Evolutionary conservation across 2,888 invertebrate genomes (phyloP).

Genomic region (Diarsia mendica): DNA sequence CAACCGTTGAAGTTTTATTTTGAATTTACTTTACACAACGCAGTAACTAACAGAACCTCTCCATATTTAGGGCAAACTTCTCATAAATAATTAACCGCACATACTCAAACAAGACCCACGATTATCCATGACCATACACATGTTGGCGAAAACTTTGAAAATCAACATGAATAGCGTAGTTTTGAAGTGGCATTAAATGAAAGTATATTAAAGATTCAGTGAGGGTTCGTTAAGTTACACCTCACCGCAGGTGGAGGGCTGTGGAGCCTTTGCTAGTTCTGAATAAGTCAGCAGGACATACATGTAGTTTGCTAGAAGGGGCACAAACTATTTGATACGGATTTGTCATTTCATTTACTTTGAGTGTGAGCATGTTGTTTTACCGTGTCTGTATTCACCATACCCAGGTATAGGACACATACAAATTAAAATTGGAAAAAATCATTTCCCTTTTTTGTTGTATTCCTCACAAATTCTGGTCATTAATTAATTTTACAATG

Average conservation of each 20-base stretch:
- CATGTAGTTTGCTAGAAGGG: slow-evolving; percentile 67
- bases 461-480: too few species aligned
- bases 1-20: not conserved
- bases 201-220: slow-evolving; percentile 89
- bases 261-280: slow-evolving; percentile 81
- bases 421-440: too few species aligned
- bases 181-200: slow-evolving; percentile 87
- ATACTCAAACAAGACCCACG: slow-evolving; percentile 47
- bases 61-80: slow-evolving; percentile 13
- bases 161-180: slow-evolving; percentile 79
- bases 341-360: not conserved
- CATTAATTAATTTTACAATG: too few species aligned
- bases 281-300: slow-evolving; percentile 84
- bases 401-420: too few species aligned
- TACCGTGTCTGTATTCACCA: too few species aligned
- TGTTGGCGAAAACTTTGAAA: slow-evolving; percentile 73
- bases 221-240: slow-evolving; percentile 89
- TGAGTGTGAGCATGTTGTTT: not conserved
- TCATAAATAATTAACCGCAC: slow-evolving; percentile 49
- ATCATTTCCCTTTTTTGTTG: too few species aligned
- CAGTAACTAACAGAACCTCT: not conserved
- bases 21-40: not conserved
- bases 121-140: slow-evolving; percentile 58
- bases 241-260: slow-evolving; percentile 86
- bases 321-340: not conserved